A percentile compares a stretch with the other conserved stretches of the same genome.
phyloP scores from a whole-genome alignment of 2,797 vertebrate species.

The Ispidina lecontei region DNA sequence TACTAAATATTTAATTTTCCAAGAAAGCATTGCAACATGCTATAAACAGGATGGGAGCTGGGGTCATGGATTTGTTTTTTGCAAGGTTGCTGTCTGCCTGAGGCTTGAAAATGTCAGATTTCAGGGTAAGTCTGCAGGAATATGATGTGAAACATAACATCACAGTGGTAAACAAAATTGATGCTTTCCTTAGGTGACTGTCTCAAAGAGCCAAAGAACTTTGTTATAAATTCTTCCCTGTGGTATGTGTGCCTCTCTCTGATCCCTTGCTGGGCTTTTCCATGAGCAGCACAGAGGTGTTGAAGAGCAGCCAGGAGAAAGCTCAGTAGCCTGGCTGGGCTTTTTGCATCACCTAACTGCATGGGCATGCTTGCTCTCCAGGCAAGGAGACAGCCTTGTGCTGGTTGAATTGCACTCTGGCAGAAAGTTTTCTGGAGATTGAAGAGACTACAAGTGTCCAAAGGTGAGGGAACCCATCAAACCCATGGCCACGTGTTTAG shows the following conservation, averaged over 20 bases:
- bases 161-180: neutral
- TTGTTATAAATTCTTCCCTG: constrained; percentile 35
- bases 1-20: constrained; percentile 16
- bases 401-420: neutral
- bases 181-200: constrained; percentile 40
- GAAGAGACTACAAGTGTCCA: neutral
- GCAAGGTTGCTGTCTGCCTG: neutral
- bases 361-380: neutral
- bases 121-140: constrained; percentile 6
- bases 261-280: constrained; percentile 4
- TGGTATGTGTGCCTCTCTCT: neutral
- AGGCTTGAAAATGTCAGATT: neutral
- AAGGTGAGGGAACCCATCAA: neutral
- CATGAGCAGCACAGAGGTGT: neutral
- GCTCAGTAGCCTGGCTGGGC: neutral
- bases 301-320: neutral
- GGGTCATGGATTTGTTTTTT: neutral
- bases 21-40: neutral
- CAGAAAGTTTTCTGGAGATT: neutral
- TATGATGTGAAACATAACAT: constrained; percentile 14
- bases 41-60: neutral
- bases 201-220: neutral
- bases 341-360: neutral
- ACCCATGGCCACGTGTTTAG: neutral
- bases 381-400: neutral